These are phyloP conservation scores for Nycticryphes semicollaris DNA, from an alignment of 2,113 vertebrate genomes.

Conservation along the genomic window DNA sequence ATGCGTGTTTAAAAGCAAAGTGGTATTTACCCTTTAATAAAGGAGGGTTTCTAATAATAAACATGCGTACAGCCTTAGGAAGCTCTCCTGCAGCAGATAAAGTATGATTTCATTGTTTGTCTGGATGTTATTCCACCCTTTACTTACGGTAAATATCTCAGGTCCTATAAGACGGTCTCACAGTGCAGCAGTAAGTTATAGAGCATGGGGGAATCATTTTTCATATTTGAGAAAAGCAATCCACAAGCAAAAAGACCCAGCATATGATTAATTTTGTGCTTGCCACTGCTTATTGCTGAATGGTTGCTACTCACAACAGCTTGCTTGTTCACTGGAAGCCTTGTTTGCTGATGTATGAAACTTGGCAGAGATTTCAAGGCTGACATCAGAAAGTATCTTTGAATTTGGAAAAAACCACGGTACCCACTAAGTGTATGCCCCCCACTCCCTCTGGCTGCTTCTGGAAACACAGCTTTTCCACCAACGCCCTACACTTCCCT, in stretches of 20 bases:
- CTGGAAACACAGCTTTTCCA: constrained; percentile 19
- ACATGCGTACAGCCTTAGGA: background rate
- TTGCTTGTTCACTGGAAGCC: constrained; percentile 39
- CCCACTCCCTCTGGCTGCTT: background rate
- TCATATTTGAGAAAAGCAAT: background rate
- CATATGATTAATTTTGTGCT: background rate
- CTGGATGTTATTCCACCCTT: background rate
- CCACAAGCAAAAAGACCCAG: background rate
- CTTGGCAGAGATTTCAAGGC: background rate
- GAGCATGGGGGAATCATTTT: background rate
- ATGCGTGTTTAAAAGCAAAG: background rate
- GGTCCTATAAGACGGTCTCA: background rate
- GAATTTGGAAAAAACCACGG: background rate
- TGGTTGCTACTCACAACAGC: constrained; percentile 41
- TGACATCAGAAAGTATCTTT: constrained; percentile 16
- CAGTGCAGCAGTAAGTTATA: background rate
- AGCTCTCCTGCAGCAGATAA: background rate
- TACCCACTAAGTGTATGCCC: background rate
- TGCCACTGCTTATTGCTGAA: background rate
- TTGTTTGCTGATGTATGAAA: constrained; percentile 24
- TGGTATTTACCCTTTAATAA: background rate
- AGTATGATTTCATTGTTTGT: background rate
- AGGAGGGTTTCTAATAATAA: background rate
- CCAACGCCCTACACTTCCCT: background rate
- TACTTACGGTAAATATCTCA: background rate